Percentiles rank a stretch among this genome's conserved stretches.
Evolutionary conservation across 1,140 invertebrate species (phyloP).

Genomic region (Drosophila bifasciata): DNA sequence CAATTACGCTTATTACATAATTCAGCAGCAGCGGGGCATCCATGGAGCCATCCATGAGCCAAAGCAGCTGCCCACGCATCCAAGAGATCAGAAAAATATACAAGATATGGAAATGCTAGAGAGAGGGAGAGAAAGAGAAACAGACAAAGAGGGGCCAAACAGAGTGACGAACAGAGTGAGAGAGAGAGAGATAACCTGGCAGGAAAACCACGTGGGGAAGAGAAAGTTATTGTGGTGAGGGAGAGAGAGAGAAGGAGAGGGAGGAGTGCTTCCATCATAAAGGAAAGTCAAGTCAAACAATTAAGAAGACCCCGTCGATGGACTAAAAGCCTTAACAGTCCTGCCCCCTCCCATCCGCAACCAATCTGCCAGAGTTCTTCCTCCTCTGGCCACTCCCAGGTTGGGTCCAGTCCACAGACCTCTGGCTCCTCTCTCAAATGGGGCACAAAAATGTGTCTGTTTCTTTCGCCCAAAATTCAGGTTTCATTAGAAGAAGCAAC

Average conservation of each 20-base stretch:
- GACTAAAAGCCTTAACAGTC: slow-evolving; percentile 67
- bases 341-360: background rate
- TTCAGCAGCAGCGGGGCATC: slow-evolving; percentile 41
- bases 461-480: slow-evolving; percentile 33
- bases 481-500: slow-evolving; percentile 40
- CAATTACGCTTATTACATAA: slow-evolving; percentile 81
- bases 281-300: slow-evolving; percentile 63
- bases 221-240: background rate
- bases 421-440: background rate
- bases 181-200: slow-evolving; percentile 56
- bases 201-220: slow-evolving; percentile 35
- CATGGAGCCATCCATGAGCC: too few relatives aligned
- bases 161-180: slow-evolving; percentile 2
- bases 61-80: slow-evolving; percentile 50
- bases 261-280: background rate
- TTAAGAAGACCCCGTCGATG: slow-evolving; percentile 44
- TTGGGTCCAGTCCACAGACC: slow-evolving; percentile 11
- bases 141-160: background rate
- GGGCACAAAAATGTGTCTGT: slow-evolving; percentile 34
- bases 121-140: background rate
- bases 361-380: background rate
- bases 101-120: background rate
- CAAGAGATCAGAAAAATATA: slow-evolving; percentile 27
- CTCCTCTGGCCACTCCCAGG: slow-evolving; percentile 27
- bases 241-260: background rate